phyloP scores from a whole-genome alignment of 2,888 invertebrate genomes.

The Colletes collaris region DNA sequence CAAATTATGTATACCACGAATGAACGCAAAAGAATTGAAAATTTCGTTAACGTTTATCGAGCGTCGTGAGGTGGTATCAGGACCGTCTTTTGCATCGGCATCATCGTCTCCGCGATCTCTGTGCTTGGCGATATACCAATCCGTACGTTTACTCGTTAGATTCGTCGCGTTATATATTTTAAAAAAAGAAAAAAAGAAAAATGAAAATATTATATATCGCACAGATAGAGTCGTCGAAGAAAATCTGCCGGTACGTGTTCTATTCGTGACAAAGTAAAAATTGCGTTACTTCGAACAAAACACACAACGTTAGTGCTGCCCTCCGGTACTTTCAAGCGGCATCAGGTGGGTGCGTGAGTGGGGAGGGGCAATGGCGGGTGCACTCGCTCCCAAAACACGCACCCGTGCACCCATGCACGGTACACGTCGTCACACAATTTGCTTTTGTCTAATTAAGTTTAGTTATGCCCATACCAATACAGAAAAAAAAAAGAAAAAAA shows the following conservation, averaged over 20 bases:
- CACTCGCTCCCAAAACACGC: not conserved
- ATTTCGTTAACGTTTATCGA: conserved; percentile 60
- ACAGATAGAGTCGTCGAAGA: conserved; percentile 34
- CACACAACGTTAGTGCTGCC: conserved; percentile 52
- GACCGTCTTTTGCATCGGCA: conserved; percentile 33
- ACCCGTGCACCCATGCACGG: conserved; percentile 10
- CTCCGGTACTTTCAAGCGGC: conserved; percentile 16
- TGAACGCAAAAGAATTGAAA: conserved; percentile 45
- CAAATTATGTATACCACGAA: conserved; percentile 55
- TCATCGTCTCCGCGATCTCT: conserved; percentile 25
- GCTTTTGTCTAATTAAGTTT: conserved; percentile 71
- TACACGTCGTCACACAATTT: conserved; percentile 17
- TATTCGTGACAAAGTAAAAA: conserved; percentile 34
- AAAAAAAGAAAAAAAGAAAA: too few relatives aligned
- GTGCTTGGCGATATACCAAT: conserved; percentile 5
- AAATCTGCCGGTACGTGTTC: conserved; percentile 40
- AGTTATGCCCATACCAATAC: conserved; percentile 74
- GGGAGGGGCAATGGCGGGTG: not conserved
- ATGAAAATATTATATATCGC: not conserved
- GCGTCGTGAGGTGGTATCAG: conserved; percentile 50
- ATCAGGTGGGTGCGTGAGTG: not conserved
- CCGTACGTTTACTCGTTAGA: too few relatives aligned
- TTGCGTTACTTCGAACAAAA: conserved; percentile 53
- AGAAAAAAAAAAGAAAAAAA: not conserved
- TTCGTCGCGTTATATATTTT: too few relatives aligned